A percentile compares a stretch with the other conserved stretches of the same genome.
Conservation (phyloP, 1,140 invertebrate species). For the Drosophila kohkoa region DNA sequence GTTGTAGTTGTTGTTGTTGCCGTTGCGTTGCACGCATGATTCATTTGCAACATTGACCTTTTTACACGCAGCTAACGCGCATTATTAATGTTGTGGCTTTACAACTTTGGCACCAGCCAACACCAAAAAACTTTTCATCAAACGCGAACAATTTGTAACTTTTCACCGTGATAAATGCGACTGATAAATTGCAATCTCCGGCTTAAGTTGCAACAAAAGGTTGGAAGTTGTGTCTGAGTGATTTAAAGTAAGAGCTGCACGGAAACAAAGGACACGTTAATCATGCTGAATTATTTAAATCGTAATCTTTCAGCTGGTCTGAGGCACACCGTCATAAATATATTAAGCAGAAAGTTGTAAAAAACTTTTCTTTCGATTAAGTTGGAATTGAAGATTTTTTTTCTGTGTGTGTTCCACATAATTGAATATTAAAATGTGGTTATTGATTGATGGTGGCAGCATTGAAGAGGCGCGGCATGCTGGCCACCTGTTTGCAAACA, state of each 20-base stretch:
- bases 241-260: neutral
- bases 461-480: neutral
- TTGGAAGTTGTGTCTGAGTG: neutral
- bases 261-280: neutral
- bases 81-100: slow-evolving; percentile 32
- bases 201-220: too few species aligned
- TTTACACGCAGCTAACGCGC: slow-evolving; percentile 2
- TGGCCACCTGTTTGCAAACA: slow-evolving; percentile 10
- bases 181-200: too few species aligned
- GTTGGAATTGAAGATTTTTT: neutral
- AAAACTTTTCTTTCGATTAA: neutral
- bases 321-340: neutral
- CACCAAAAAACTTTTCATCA: slow-evolving; percentile 23
- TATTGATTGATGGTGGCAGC: neutral
- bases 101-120: slow-evolving; percentile 25
- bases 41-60: slow-evolving; percentile 46
- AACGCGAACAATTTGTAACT: slow-evolving; percentile 1
- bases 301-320: neutral
- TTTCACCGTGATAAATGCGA: neutral
- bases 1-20: neutral
- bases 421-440: slow-evolving; percentile 1
- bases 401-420: neutral
- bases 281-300: neutral
- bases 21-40: slow-evolving; percentile 35
- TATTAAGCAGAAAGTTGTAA: neutral